A percentile compares a stretch with the other conserved stretches of the same genome.
Conservation (phyloP, 2,113 vertebrate species). For the Alouatta palliata region DNA sequence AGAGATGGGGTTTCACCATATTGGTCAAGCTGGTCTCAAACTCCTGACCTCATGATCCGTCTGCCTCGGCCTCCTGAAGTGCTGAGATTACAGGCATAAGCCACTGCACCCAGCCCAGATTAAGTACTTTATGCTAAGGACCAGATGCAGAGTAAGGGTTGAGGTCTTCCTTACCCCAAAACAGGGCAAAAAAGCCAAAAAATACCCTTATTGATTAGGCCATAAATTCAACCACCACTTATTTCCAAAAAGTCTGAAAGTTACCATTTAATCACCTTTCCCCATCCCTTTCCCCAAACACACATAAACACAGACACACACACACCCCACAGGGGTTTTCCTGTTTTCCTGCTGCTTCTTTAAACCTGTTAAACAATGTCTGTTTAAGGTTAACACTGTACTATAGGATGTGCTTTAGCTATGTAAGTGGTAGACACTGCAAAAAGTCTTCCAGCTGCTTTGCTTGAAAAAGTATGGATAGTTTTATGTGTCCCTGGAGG, state of each 20-base stretch:
- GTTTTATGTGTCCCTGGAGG: background rate
- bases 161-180: background rate
- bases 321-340: too few species aligned
- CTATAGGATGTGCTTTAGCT: background rate
- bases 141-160: background rate
- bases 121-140: background rate
- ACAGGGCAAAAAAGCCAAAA: background rate
- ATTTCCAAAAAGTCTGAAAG: background rate
- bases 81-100: too few species aligned
- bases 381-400: background rate
- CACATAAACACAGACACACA: background rate
- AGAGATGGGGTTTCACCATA: too few species aligned
- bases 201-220: background rate
- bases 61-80: too few species aligned
- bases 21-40: too few species aligned
- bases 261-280: background rate
- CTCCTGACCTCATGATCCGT: too few species aligned
- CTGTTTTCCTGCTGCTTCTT: background rate
- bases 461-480: background rate
- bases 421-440: background rate
- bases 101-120: too few species aligned
- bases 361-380: background rate
- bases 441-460: background rate
- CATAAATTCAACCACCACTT: constrained; percentile 27
- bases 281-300: background rate